These are phyloP conservation scores for Trichopoda pennipes DNA, from an alignment of 2,888 invertebrate species.

Conservation along the genomic window DNA sequence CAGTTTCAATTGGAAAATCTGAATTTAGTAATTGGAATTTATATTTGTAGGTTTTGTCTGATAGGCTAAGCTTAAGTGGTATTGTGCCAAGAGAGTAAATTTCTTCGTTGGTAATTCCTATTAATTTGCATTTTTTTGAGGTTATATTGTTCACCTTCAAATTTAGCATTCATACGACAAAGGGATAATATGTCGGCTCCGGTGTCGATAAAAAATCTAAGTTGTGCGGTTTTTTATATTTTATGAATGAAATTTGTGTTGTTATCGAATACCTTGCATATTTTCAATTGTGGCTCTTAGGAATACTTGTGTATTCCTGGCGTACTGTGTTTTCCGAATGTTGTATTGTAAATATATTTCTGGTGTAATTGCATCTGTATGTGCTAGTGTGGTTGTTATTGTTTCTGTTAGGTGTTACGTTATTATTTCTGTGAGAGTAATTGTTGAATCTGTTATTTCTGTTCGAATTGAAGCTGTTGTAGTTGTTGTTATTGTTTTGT, in stretches of 20 bases:
- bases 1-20: too few relatives aligned
- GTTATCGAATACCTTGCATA: not conserved
- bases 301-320: not conserved
- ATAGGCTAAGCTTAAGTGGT: too few relatives aligned
- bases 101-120: not conserved
- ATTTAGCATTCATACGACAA: not conserved
- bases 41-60: too few relatives aligned
- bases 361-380: not conserved
- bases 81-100: not conserved
- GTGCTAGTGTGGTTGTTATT: too few relatives aligned
- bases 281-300: not conserved
- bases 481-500: too few relatives aligned
- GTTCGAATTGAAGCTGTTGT: too few relatives aligned
- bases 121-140: slow-evolving; percentile 14
- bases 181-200: not conserved
- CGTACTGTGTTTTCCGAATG: not conserved
- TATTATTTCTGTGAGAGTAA: too few relatives aligned
- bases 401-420: too few relatives aligned
- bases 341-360: not conserved
- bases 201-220: slow-evolving; percentile 10
- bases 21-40: too few relatives aligned
- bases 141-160: not conserved
- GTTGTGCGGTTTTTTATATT: not conserved
- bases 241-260: slow-evolving; percentile 8
- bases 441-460: too few relatives aligned